Evolutionary conservation across 2,888 invertebrate genomes (phyloP), one percentile per base, ranked within the genome.

Genomic region (Cosmia pyralina): DNA sequence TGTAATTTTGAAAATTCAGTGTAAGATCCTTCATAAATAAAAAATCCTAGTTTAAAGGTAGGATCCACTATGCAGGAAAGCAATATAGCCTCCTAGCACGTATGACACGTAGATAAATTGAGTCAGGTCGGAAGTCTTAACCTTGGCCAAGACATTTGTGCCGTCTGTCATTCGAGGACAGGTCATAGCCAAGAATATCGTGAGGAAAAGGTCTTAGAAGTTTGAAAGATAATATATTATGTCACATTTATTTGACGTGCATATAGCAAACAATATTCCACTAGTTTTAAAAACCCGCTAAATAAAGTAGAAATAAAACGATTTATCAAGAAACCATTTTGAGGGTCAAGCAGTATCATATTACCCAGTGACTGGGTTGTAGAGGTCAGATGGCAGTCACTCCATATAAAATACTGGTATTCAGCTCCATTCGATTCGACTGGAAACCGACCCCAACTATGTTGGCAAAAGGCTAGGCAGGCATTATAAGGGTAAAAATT

Each of bases 91-190:
- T 38, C n/a, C 8, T 15, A 15, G 15, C 53, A 73, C 74, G 73
- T 60, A 46, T n/a, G 73, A 53, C 5, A 60, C 59, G 53, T 53
- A 73, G 17, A 73, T n/a, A 73, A n/a, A 73, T 60, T 46, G 52
- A 48, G 60, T n/a, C 28, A 60, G 74, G 53, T 48, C 28, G 17
- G 4, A 53, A 53, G 15, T 19, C 7, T 52, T 22, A 22, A 72
- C 72, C 53, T 73, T 72, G 73, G 8, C 72, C 17, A 53, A 59
- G 73, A 53, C 19, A 46, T 53, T 19, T 60, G 44, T 22, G 10
- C 11, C 22, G 50, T 52, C 22, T 52, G 34, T 19, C 8, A 72
- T 19, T 59, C 22, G 15, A 38, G 46, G 28, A 72, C 44, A 60
- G 46, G n/a, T 44, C 0, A 38, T 17, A n/a, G 34, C 7, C 15